phyloP scores from a whole-genome alignment of 2,797 vertebrate species.

The Capromys pilorides region DNA sequence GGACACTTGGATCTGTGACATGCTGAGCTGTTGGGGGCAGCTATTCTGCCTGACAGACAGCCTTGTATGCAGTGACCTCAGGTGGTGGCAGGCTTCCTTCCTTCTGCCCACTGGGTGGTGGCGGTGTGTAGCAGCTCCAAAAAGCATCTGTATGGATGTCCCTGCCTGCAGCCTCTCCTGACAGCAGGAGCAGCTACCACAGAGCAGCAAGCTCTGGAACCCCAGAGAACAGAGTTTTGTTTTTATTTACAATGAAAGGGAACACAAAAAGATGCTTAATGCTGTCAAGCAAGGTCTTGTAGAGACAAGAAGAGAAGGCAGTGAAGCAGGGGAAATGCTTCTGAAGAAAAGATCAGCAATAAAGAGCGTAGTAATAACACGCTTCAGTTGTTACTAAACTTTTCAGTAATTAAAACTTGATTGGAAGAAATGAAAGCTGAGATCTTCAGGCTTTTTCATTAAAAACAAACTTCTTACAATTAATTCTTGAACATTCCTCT shows the following conservation, averaged over 20 bases:
- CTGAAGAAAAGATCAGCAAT: constrained; percentile 8
- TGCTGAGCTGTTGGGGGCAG: background rate
- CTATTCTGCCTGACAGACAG: accelerated
- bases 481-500: constrained; percentile 45
- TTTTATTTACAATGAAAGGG: constrained; percentile 10
- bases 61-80: background rate
- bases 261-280: constrained; percentile 18
- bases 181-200: constrained; percentile 38
- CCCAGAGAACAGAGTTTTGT: background rate
- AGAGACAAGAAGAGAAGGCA: constrained; percentile 26
- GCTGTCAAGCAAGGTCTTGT: constrained; percentile 39
- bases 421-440: constrained; percentile 49
- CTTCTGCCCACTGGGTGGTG: constrained; percentile 16
- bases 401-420: constrained; percentile 62
- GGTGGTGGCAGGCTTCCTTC: background rate
- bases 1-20: background rate
- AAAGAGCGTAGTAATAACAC: background rate
- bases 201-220: background rate
- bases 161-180: background rate
- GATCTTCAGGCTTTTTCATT: constrained; percentile 50
- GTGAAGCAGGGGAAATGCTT: background rate
- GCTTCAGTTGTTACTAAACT: constrained; percentile 31
- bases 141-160: constrained; percentile 37
- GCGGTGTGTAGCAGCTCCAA: constrained; percentile 55
- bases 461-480: constrained; percentile 44